A percentile compares a stretch with the other conserved stretches of the same genome.
phyloP scores from a whole-genome alignment of 2,113 vertebrate species.

The Pseudorasbora parva region DNA sequence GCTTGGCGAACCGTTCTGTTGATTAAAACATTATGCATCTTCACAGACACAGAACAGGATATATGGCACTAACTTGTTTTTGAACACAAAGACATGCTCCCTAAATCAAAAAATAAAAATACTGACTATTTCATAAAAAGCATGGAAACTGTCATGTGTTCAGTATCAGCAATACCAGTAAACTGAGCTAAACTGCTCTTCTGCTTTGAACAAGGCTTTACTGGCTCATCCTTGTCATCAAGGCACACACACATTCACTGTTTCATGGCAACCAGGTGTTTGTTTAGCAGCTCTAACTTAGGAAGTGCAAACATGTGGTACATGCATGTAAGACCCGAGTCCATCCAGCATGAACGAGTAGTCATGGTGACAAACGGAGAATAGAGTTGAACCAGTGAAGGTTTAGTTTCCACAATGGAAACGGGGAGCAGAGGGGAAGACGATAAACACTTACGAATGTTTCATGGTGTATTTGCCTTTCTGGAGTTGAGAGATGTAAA shows the following conservation, averaged over 20 bases:
- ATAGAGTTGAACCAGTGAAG: not conserved
- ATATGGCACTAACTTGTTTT: not conserved
- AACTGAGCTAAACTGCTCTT: not conserved
- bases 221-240: constrained; percentile 8
- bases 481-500: constrained; percentile 91
- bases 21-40: not conserved
- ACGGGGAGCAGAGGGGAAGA: not conserved
- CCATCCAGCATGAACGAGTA: not conserved
- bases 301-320: constrained; percentile 1
- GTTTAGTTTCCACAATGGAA: not conserved
- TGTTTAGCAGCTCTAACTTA: constrained; percentile 7
- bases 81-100: constrained; percentile 7
- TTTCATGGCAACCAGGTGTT: constrained; percentile 10
- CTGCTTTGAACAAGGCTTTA: constrained; percentile 2
- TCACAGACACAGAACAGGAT: constrained; percentile 2
- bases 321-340: constrained; percentile 1
- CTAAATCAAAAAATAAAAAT: constrained; percentile 1
- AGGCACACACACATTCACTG: not conserved
- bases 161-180: not conserved
- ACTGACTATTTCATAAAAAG: not conserved
- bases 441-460: constrained; percentile 64
- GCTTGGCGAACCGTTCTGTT: not conserved
- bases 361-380: not conserved
- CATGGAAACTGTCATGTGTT: not conserved
- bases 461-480: constrained; percentile 94